Base-by-base conservation (phyloP, 2,888 invertebrate species). In the Heliconius sara region DNA sequence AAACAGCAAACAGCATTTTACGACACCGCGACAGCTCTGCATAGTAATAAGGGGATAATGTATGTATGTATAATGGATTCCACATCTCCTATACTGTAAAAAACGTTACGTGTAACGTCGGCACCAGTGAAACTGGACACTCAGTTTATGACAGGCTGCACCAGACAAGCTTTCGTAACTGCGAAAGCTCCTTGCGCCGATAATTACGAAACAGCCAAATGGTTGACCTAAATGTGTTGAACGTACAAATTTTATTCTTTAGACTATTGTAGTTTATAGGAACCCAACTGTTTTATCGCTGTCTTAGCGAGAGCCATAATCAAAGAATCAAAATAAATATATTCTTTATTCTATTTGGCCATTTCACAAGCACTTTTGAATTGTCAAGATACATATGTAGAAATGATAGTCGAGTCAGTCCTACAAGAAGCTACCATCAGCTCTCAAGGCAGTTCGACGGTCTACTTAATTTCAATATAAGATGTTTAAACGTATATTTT, bases 11-110 rank as follows among this genome's bases (percentile, higher is more conserved):
- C 27, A 63, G 66, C 66, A 60, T 67, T 67, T 78, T 60, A 78
- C 72, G 67, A 78, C 78, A 60, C 43, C 57, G 30, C 27, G 39
- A 66, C 67, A 74, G 57, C 43, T 78, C 65, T 34, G 71, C 65
- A 67, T 73, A 73, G 34, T 30, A 75, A 65, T 75, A 66, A 47
- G 63, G 43, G 65, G 22, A 75, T 66, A 30, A 66, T 47, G 43
- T 60, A 60, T 22, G 52, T 75, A 66, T 22, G 52, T 66, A 66
- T 65, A 47, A 75, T 75, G 65, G 34, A 73, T 73, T 57, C 60
- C 16, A 73, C 39, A 60, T 60, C 39, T 34, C 73, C 57, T 73
- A 73, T 60, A 73, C 60, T 73, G 30, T 73, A 25, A 60, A 60
- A 39, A 19, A 60, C 4, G 34, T 39, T 60, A 39, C 57, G 57